Conservation (phyloP, 2,113 vertebrate species). For the Microtus oregoni region DNA sequence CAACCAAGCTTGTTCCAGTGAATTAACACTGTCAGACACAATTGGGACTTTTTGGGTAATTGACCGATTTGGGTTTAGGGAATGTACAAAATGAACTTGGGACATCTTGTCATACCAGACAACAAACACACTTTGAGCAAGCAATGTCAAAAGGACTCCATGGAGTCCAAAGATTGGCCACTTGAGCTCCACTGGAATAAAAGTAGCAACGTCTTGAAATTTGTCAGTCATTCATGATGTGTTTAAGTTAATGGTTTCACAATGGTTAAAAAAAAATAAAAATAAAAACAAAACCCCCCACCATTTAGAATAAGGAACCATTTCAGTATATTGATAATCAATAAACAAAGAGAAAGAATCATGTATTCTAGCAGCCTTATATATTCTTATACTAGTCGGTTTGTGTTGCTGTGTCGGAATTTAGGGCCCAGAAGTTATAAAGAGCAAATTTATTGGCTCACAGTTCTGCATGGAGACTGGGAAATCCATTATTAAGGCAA, state of each 20-base stretch:
- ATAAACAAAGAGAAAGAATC: background rate
- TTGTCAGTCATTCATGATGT: background rate
- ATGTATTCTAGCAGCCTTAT: background rate
- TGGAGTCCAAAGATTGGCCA: background rate
- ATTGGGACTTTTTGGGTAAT: background rate
- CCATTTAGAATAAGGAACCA: background rate
- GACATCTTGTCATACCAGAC: background rate
- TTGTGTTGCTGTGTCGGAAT: background rate
- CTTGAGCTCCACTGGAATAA: background rate
- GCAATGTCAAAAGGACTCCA: background rate
- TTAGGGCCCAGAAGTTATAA: background rate
- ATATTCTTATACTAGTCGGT: background rate
- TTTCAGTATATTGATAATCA: background rate
- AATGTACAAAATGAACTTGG: background rate
- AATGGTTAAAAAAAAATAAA: background rate
- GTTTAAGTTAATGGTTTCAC: slow-evolving; percentile 1
- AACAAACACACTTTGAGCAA: background rate
- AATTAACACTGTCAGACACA: background rate
- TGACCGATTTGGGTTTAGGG: background rate
- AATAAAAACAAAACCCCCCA: background rate
- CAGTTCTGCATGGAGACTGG: background rate
- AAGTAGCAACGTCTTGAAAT: background rate
- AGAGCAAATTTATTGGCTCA: background rate
- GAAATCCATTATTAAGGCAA: background rate
- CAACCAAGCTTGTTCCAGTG: background rate